phyloP scores from a whole-genome alignment of 2,888 invertebrate species.

The Clistopyga incitator region DNA sequence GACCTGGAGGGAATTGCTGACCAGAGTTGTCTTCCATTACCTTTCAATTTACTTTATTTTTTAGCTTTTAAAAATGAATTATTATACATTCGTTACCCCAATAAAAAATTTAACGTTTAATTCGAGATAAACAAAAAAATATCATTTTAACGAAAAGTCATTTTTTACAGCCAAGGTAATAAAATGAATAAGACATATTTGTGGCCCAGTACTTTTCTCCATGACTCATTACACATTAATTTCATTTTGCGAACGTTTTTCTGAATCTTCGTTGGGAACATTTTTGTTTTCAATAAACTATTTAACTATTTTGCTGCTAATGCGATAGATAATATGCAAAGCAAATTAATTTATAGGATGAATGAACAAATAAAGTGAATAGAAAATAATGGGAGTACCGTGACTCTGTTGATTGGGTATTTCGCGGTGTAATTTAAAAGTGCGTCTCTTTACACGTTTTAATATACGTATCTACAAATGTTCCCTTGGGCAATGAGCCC shows the following conservation, averaged over 20 bases:
- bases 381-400: not conserved
- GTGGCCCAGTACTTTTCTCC: not conserved
- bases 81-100: not conserved
- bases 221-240: not conserved
- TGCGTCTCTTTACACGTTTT: constrained; percentile 31
- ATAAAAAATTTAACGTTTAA: not conserved
- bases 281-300: constrained; percentile 26
- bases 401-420: constrained; percentile 13
- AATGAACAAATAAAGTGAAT: not conserved
- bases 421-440: constrained; percentile 20
- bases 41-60: not conserved
- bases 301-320: not conserved
- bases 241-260: not conserved
- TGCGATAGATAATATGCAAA: not conserved
- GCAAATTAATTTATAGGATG: not conserved
- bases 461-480: constrained; percentile 62
- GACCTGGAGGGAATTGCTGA: not conserved
- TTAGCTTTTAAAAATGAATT: not conserved
- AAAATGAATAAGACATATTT: not conserved
- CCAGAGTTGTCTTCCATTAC: not conserved
- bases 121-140: not conserved
- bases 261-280: not conserved
- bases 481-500: constrained; percentile 57
- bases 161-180: not conserved
- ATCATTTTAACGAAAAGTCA: not conserved